Evolutionary conservation across 2,797 vertebrate genomes (phyloP), one percentile per base, ranked within the genome.

Genomic region (Scomberomorus guttatus): DNA sequence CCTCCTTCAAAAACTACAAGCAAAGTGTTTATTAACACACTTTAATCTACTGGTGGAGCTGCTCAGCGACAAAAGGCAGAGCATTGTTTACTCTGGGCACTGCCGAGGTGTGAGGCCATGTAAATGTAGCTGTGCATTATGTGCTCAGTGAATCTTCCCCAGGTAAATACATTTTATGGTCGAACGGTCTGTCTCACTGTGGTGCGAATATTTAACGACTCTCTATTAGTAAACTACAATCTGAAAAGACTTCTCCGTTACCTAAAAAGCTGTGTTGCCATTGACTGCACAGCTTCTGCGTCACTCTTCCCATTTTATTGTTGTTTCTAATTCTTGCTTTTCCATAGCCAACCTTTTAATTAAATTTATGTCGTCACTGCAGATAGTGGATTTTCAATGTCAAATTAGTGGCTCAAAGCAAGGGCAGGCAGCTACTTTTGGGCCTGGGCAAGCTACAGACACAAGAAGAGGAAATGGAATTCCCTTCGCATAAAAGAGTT

Each of bases 301-400:
- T 17, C 56, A 20, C 25, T 58, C 14, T 50, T 17, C 17, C 42
- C 51, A 14, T 72, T 70, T 63, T 1, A 34, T 62, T 75, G 54
- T 78, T 81, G 39, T 64, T 64, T 89, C 54, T 75, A 34, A 54
- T 83, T 84, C 37, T 63, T 70, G 12, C 37, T 79, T 79, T 79
- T 76, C 72, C 67, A 60, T 17, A 20, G 59, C 54, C 67, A 80
- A 52, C 65, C 55, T 60, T 87, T 85, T 84, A 87, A 92, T 92
- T 85, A 72, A 67, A 90, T 87, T 70, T 75, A 63, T 67, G 73
- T 74, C 56, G n/a, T 77, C 81, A 75, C 34, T 65, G 75, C 70
- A 74, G 90, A 83, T 84, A 59, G 82, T 37, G 48, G 60, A 27
- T 87, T 91, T 87, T 92, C 91, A 89, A 90, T 94, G 93, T 90